Evolutionary conservation across 1,140 invertebrate genomes (phyloP).

Genomic region (Pissodes strobi): DNA sequence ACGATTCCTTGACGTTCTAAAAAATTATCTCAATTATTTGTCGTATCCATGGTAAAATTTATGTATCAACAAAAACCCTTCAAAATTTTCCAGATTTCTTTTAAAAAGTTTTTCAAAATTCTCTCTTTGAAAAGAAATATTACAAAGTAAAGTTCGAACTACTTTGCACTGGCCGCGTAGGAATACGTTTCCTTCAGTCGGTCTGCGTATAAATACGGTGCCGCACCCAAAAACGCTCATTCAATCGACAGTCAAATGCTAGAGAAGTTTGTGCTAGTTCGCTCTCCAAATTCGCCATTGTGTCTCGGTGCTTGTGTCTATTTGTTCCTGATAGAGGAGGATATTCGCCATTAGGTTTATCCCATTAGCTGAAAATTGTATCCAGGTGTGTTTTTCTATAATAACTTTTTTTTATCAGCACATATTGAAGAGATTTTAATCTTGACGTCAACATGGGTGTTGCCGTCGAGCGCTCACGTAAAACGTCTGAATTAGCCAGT

Average conservation of each 20-base stretch:
- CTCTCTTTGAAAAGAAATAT: not conserved
- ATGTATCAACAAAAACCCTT: not conserved
- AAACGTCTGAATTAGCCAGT: constrained; percentile 50
- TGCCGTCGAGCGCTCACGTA: constrained; percentile 27
- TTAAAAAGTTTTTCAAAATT: not conserved
- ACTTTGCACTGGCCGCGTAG: constrained; percentile 44
- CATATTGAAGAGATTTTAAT: constrained; percentile 36
- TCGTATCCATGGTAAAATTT: not conserved
- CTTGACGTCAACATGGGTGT: constrained; percentile 43
- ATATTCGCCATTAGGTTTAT: not conserved
- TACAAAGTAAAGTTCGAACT: constrained; percentile 29
- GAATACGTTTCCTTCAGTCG: constrained; percentile 32
- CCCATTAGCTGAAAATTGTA: constrained; percentile 1
- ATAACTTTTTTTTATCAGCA: constrained; percentile 14
- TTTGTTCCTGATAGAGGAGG: constrained; percentile 3
- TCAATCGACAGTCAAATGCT: constrained; percentile 2
- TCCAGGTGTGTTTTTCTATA: constrained; percentile 43
- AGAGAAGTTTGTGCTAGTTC: constrained; percentile 7
- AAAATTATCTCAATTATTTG: not conserved
- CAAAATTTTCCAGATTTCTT: not conserved
- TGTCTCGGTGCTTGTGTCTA: constrained; percentile 10
- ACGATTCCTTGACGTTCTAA: not conserved
- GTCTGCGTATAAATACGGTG: constrained; percentile 41
- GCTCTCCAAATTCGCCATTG: not conserved
- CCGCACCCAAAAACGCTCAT: constrained; percentile 20